Evolutionary conservation across 1,140 invertebrate species (phyloP), one percentile per base, ranked within the genome.

Genomic region (Protaetia brevitarsis): DNA sequence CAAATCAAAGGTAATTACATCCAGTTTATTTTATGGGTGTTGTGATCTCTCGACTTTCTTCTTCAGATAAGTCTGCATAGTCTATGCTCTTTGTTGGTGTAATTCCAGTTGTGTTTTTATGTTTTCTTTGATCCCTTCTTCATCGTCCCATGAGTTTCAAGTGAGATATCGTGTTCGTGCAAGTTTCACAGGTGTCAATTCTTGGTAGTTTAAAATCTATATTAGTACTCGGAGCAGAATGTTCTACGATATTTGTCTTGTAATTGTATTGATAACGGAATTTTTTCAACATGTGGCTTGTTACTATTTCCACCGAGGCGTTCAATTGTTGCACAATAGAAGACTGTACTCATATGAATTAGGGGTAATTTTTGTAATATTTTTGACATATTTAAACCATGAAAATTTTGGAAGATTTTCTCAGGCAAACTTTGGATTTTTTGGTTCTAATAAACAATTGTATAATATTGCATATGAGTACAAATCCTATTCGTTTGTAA

Each of bases 131-230:
- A 27, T 31, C 45, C 30, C 19, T 23, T 60, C 19, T 7, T 3
- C n/a, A 16, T 45, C 5, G n/a, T n/a, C n/a, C 23, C 4, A 19
- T 37, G 19, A 27, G 2, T 16, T 41, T 63, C 6, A 37, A 63
- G 27, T 13, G 23, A 28, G 23, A 63, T 41, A 2, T 3, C 2
- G 3, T 11, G n/a, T 4, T 36, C 11, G 19, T 67, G 19, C 66
- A 67, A 2, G 56, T 65, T 26, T 30, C 11, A 34, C 66, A 64
- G 3, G 51, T 67, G 28, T 64, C 41, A 19, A 36, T 66, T 67
- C 65, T 56, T 4, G 41, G 66, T 7, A 67, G 27, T 41, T 67
- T 67, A 37, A 67, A 67, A 11, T 63, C 66, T 57, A 65, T 67
- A 23, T 67, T 65, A 26, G n/a, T 51, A 64, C 28, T 67, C 63